Evolutionary conservation across 2,113 vertebrate genomes (phyloP), one percentile per base, ranked within the genome.

Genomic region (Gymnarchus niloticus): DNA sequence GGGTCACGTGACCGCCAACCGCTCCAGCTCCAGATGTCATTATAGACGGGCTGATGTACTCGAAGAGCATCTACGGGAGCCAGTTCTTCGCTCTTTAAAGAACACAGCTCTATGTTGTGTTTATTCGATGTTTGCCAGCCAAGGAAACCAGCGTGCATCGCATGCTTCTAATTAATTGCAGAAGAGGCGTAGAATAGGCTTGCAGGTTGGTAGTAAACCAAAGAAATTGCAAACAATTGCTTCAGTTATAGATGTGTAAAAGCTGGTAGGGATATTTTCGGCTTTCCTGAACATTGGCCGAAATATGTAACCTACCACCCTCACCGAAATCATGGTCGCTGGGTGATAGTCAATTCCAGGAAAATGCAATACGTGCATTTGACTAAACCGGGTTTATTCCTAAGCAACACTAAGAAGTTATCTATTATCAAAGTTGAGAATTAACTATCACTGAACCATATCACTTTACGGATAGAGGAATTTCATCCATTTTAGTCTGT

Each of bases 1-100:
- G 21, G n/a, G 21, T 57, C 84, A 85, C 84, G 84, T 85, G 84
- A 85, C 54, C n/a, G 1, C 21, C 44, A 84, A 61, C 8, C 83
- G 48, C 61, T 76, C 49, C 41, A 52, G n/a, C 33, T 33, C 46
- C 10, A 49, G 23, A 78, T 46, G 76, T 33, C 65, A 54, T 7
- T 54, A 54, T 54, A 54, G 52, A 54, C 6, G 14, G 52, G 52
- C 52, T 54, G 52, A 54, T 59, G 3, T 8, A n/a, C 17, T 59
- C 5, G 10, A 59, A 78, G 44, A 78, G 76, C 44, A 48, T 73
- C 65, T 73, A 41, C 41, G 65, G 65, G 65, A 19, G 6, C 65
- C 65, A 37, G 65, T 41, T 73, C 28, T 73, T 73, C 33, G 19
- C 65, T 28, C 65, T 73, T 73, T 73, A 73, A 37, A 12, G 17